Evolutionary conservation across 2,888 invertebrate genomes (phyloP), one percentile per base, ranked within the genome.

Genomic region (Pteria penguin): DNA sequence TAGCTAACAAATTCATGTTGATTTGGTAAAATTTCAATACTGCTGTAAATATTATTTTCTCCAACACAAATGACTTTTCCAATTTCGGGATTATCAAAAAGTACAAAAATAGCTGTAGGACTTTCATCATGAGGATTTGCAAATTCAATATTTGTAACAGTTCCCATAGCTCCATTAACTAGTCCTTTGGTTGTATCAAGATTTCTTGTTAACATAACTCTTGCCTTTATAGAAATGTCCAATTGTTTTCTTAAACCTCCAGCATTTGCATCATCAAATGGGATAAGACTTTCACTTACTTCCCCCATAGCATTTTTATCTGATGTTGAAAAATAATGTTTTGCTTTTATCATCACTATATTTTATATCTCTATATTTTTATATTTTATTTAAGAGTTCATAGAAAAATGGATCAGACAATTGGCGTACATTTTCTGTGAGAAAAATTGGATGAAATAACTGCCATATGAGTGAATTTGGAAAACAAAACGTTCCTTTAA

Each of bases 381-480:
- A n/a, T n/a, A n/a, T n/a, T 2, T 52, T 24, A 45, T 66, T 61
- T 58, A 60, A n/a, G n/a, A 67, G 55, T 36, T 5, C 11, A 55
- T 31, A 29, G 31, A 55, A 57, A 18, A n/a, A 29, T 4, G 32
- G 2, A 22, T 29, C 31, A 32, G 4, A 18, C 58, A 1, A 26
- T 67, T 80, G 80, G 4, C 80, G 27, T 8, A 77, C 67, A 77
- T 80, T 80, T 62, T 72, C 27, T 24, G 60, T n/a, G n/a, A 80
- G 45, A 31, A 80, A 69, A 4, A 75, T 27, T 5, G 77, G 72
- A 18, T 18, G 14, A 67, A 80, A 80, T 29, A 76, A 68, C 18
- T 71, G 52, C 79, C 79, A 79, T 8, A 79, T 11, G 4, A 75
- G 1, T 45, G 24, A 18, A 33, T 77, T 75, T 33, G 31, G 3